Evolutionary conservation across 2,888 invertebrate species (phyloP), one percentile per base, ranked within the genome.

Genomic region (Ethmia dodecea): DNA sequence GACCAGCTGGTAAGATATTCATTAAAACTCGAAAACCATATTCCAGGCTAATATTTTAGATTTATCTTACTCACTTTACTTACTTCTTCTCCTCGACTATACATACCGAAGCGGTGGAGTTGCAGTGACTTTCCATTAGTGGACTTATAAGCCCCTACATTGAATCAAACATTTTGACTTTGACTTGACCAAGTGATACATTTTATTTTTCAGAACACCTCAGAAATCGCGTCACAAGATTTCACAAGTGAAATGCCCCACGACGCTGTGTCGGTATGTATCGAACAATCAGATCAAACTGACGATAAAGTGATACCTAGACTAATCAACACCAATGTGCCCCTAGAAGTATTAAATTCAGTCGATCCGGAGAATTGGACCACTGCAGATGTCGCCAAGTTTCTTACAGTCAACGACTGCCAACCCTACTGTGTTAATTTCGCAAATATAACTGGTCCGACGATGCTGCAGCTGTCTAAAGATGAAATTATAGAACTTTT

Each of bases 401-500:
- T 97, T 80, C 89, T 98, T 33, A 90, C 94, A 30, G 92, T 94
- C 27, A 97, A 97, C 69, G 97, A 97, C 67, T 92, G 92, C 55
- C 90, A 90, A 37, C 90, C 91, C 6, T 91, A 92, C 64, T 91
- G 92, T 56, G 88, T 89, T 51, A 89, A 89, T 35, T 92, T 92
- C 55, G 87, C 80, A 52, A 84, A 90, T 70, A 91, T 97, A 45
- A 93, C 94, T 52, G 97, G 98, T 1, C 90, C 92, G 41, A 90
- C 89, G 63, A 87, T 98, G 62, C 83, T 97, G 40, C 89, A 91
- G 46, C 83, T 98, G 39, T 92, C 92, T 31, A 96, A 97, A 83
- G 96, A 97, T 68, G 93, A 97, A 79, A 94, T 98, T 45, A 92
- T 97, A 54, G 93, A 93, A 57, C 86, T 96, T 44, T 91, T 96